These are phyloP conservation scores for Sebastiscus albofasciatus DNA, from an alignment of 2,797 vertebrate genomes.

Conservation along the genomic window DNA sequence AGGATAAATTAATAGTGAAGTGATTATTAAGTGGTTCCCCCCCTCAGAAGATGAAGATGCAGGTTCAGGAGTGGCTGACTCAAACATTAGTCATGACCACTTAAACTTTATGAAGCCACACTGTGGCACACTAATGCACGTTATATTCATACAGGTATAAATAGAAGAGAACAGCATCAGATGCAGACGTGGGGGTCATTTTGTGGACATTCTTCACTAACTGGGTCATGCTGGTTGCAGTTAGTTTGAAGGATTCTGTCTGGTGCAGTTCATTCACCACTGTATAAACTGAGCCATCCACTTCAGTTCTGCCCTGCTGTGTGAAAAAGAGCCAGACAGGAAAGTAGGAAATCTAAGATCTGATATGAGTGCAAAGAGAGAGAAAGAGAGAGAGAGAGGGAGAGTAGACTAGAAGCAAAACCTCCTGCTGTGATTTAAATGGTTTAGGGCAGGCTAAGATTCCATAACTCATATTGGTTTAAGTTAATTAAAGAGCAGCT, in stretches of 20 bases:
- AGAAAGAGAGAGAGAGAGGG: neutral
- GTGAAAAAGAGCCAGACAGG: neutral
- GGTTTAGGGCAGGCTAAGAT: neutral
- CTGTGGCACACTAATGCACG: constrained; percentile 17
- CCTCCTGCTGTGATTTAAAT: neutral
- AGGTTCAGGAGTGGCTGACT: constrained; percentile 29
- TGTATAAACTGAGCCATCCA: neutral
- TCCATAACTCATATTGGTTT: neutral
- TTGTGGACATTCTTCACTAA: constrained; percentile 40
- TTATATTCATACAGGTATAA: constrained; percentile 49
- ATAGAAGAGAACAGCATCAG: constrained; percentile 47
- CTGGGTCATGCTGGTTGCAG: constrained; percentile 44
- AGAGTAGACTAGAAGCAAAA: neutral
- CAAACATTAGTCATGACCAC: constrained; percentile 53
- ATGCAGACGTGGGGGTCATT: constrained; percentile 17
- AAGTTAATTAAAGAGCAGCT: neutral
- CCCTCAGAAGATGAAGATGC: too few relatives aligned
- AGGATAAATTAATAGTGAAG: constrained; percentile 14
- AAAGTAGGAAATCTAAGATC: neutral
- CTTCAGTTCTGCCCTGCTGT: neutral
- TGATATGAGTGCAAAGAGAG: neutral
- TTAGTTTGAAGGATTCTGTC: constrained; percentile 11
- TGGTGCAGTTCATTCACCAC: constrained; percentile 12
- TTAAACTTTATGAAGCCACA: constrained; percentile 27
- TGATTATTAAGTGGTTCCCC: constrained; percentile 30